A percentile compares a stretch with the other conserved stretches of the same genome.
These are phyloP conservation scores for Trididemnum nubilum DNA, from an alignment of 23 tunicate genomes.

Conservation along the genomic window DNA sequence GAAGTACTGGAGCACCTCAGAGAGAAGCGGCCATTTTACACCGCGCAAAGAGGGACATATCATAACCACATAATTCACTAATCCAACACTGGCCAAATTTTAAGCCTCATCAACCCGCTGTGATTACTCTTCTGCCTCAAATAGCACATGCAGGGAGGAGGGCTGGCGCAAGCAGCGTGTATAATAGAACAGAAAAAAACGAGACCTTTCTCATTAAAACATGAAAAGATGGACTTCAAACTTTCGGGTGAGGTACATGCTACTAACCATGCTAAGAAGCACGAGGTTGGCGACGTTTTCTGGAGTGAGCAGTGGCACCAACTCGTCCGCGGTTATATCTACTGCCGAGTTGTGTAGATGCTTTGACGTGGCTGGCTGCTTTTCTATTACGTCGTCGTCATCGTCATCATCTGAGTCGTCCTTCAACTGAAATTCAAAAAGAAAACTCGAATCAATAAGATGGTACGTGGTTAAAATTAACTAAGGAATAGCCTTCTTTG, in stretches of 20 bases:
- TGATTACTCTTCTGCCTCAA: too few species aligned
- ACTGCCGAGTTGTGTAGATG: constrained; percentile 60
- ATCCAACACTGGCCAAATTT: too few species aligned
- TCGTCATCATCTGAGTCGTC: constrained; percentile 66
- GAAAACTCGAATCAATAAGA: neutral
- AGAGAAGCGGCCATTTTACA: too few species aligned
- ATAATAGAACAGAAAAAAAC: too few species aligned
- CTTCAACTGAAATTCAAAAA: constrained; percentile 32
- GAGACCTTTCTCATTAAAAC: too few species aligned
- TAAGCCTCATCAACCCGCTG: too few species aligned
- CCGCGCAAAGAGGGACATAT: too few species aligned
- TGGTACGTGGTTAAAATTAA: neutral
- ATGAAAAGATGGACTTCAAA: too few species aligned
- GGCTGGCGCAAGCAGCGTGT: neutral
- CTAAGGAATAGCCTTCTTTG: too few species aligned
- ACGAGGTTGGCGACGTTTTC: constrained; percentile 96
- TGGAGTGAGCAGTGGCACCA: constrained; percentile 67
- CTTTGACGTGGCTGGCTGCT: neutral
- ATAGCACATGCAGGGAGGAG: neutral
- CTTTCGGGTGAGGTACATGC: too few species aligned
- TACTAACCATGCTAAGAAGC: constrained; percentile 79
- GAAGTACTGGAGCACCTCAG: too few species aligned
- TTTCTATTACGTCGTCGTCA: constrained; percentile 20
- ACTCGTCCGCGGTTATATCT: constrained; percentile 84
- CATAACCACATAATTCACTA: too few species aligned